These are phyloP conservation scores for Plotosus lineatus DNA, from an alignment of 2,113 vertebrate species.

Conservation along the genomic window DNA sequence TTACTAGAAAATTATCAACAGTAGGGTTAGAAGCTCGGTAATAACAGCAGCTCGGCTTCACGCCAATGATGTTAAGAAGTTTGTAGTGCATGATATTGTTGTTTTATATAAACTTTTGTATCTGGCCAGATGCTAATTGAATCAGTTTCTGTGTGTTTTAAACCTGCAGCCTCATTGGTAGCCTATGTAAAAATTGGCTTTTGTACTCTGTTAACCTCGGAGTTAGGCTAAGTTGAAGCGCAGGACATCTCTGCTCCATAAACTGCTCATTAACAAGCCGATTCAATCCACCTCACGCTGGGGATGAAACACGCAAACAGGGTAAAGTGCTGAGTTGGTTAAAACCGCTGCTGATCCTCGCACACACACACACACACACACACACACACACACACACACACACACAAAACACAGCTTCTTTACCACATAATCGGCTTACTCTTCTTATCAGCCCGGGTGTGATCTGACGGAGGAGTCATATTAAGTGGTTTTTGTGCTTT, in stretches of 20 bases:
- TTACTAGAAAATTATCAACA: not conserved
- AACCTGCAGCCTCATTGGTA: not conserved
- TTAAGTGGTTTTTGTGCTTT: conserved; percentile 1
- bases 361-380: too few relatives aligned
- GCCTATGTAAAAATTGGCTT: not conserved
- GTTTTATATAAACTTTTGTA: too few relatives aligned
- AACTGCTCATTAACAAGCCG: conserved; percentile 41
- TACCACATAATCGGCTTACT: not conserved
- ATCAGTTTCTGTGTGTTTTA: not conserved
- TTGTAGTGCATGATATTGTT: too few relatives aligned
- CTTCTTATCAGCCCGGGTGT: not conserved
- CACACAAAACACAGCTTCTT: not conserved
- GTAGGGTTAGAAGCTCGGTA: not conserved
- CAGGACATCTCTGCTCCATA: not conserved
- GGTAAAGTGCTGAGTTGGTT: conserved; percentile 9
- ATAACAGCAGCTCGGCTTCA: not conserved
- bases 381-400: not conserved
- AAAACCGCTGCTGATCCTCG: not conserved
- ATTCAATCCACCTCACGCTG: conserved; percentile 39
- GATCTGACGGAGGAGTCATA: conserved; percentile 10
- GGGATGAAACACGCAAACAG: not conserved
- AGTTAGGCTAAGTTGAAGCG: conserved; percentile 37
- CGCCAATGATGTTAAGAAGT: too few relatives aligned
- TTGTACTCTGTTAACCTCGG: conserved; percentile 35
- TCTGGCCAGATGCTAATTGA: not conserved